A percentile compares a stretch with the other conserved stretches of the same genome.
Conservation (phyloP, 2,888 invertebrate species). For the Stegophylla sp. region DNA sequence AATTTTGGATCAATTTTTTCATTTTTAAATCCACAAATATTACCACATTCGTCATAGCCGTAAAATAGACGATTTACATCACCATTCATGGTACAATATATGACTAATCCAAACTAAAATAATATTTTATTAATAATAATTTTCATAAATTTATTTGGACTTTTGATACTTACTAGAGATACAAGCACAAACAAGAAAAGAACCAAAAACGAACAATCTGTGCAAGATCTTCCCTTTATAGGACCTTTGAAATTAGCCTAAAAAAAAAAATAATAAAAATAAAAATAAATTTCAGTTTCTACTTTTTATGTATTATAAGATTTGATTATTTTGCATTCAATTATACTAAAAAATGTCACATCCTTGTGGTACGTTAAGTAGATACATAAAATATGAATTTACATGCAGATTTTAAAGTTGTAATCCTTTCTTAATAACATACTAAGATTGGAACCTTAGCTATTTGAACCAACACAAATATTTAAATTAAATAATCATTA, state of each 20-base stretch:
- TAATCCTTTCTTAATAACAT: too few species aligned
- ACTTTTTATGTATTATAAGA: background rate
- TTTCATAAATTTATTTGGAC: too few species aligned
- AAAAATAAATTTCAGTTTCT: background rate
- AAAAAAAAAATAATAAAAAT: background rate
- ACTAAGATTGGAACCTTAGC: too few species aligned
- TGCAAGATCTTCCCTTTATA: slow-evolving; percentile 65
- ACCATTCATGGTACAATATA: slow-evolving; percentile 67
- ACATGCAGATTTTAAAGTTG: too few species aligned
- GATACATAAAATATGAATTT: too few species aligned
- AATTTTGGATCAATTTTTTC: slow-evolving; percentile 63
- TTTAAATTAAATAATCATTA: too few species aligned
- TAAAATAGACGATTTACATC: slow-evolving; percentile 70
- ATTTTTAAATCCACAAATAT: slow-evolving; percentile 71
- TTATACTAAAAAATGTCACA: too few species aligned
- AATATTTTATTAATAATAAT: too few species aligned
- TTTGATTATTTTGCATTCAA: background rate
- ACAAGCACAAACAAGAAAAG: slow-evolving; percentile 68
- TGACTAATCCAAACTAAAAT: slow-evolving; percentile 65
- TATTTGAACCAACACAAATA: too few species aligned
- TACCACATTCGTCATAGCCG: slow-evolving; percentile 73
- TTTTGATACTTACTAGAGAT: slow-evolving; percentile 67
- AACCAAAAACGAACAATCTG: slow-evolving; percentile 69
- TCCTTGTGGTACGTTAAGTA: too few species aligned
- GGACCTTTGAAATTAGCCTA: slow-evolving; percentile 62